Percentiles rank a stretch among this genome's conserved stretches.
These are phyloP conservation scores for Staurois parvus DNA, from an alignment of 2,797 vertebrate genomes.

Conservation along the genomic window DNA sequence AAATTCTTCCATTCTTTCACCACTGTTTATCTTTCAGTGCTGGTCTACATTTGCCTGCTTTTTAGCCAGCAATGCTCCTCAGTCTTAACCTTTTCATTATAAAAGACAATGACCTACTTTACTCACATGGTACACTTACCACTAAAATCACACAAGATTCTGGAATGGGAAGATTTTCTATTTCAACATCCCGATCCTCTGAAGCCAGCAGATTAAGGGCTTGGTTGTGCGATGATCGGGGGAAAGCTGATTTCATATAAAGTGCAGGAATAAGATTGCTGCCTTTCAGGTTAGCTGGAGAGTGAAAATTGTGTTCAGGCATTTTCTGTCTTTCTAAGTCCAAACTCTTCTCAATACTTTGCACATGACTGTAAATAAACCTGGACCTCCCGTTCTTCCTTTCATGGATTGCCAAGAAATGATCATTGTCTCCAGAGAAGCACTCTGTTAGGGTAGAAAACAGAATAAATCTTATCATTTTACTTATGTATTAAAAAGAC, in stretches of 20 bases:
- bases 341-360: slow-evolving; percentile 77
- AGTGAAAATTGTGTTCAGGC: slow-evolving; percentile 70
- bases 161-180: slow-evolving; percentile 80
- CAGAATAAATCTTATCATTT: slow-evolving; percentile 10
- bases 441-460: slow-evolving; percentile 71
- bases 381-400: slow-evolving; percentile 74
- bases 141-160: slow-evolving; percentile 76
- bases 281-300: slow-evolving; percentile 67
- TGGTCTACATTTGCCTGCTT: too few species aligned
- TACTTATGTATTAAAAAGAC: not conserved
- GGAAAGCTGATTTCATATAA: slow-evolving; percentile 75
- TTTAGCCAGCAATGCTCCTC: too few species aligned
- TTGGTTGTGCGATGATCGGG: slow-evolving; percentile 73
- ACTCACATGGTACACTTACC: slow-evolving; percentile 72
- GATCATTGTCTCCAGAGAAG: slow-evolving; percentile 75
- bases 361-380: slow-evolving; percentile 75
- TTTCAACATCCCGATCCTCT: slow-evolving; percentile 75
- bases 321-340: slow-evolving; percentile 72
- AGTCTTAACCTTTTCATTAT: too few species aligned
- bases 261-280: slow-evolving; percentile 71
- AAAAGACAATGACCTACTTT: not conserved
- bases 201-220: slow-evolving; percentile 76
- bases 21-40: too few species aligned
- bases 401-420: slow-evolving; percentile 73
- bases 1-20: too few species aligned